Percentiles rank a stretch among this genome's conserved stretches.
These are phyloP conservation scores for Pararge aegeria DNA, from an alignment of 1,140 invertebrate genomes.

Conservation along the genomic window DNA sequence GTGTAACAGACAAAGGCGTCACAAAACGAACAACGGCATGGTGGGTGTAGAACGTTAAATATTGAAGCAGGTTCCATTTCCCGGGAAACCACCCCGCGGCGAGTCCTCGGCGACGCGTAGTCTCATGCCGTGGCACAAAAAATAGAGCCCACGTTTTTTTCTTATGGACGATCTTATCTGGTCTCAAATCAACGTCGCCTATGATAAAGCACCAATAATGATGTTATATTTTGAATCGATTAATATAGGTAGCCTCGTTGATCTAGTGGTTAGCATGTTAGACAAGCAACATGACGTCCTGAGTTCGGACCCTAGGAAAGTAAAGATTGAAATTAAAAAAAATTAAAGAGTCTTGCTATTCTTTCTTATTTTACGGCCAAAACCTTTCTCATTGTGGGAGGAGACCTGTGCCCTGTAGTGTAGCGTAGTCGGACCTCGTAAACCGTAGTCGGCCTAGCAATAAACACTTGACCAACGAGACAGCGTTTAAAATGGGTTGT, in stretches of 20 bases:
- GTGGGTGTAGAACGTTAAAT: constrained; percentile 72
- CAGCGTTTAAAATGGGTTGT: no score
- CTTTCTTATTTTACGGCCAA: no score
- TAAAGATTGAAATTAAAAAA: no score
- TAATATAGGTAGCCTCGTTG: constrained; percentile 18
- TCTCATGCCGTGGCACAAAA: constrained; percentile 70
- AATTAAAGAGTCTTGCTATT: no score
- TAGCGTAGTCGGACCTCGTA: no score
- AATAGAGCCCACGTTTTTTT: constrained; percentile 64
- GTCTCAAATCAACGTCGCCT: constrained; percentile 62
- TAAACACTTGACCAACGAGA: no score
- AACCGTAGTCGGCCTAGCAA: no score
- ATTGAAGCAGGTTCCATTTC: constrained; percentile 63
- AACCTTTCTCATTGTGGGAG: no score
- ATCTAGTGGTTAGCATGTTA: no score
- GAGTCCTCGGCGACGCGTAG: constrained; percentile 64
- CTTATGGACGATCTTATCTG: constrained; percentile 55
- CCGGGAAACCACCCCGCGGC: constrained; percentile 71
- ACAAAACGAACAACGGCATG: constrained; percentile 58
- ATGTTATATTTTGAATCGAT: constrained; percentile 72
- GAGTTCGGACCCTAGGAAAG: no score
- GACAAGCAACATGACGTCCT: no score
- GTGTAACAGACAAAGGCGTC: constrained; percentile 63
- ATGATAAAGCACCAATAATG: constrained; percentile 78
- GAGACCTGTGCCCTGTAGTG: no score